These are phyloP conservation scores for Diarsia mendica DNA, from an alignment of 2,888 invertebrate species.

Conservation along the genomic window DNA sequence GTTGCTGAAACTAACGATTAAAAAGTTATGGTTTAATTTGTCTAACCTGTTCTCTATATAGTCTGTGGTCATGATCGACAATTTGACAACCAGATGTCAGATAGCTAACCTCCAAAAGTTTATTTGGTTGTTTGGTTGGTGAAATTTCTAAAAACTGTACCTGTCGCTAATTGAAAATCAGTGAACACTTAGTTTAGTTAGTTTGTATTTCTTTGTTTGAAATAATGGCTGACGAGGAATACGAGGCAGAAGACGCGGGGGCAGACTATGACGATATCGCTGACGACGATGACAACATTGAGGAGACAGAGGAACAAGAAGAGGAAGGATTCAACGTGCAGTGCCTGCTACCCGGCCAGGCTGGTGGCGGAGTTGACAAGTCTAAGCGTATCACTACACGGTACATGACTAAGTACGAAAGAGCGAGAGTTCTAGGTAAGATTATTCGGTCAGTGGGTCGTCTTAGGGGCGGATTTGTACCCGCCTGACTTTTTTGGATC, in stretches of 20 bases:
- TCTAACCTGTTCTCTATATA: too few species aligned
- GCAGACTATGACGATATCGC: constrained; percentile 96
- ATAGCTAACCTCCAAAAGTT: constrained; percentile 27
- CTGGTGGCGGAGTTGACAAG: constrained; percentile 95
- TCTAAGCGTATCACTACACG: constrained; percentile 98
- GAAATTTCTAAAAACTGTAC: not conserved
- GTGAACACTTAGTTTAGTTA: not conserved
- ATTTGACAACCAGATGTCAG: constrained; percentile 30
- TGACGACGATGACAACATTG: constrained; percentile 96
- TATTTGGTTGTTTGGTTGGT: not conserved
- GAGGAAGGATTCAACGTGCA: constrained; percentile 97
- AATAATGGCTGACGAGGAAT: constrained; percentile 95
- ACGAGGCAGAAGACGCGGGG: constrained; percentile 94
- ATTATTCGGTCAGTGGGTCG: constrained; percentile 37
- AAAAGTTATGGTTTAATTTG: not conserved
- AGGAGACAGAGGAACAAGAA: constrained; percentile 96
- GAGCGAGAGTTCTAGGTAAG: constrained; percentile 86
- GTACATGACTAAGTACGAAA: constrained; percentile 98
- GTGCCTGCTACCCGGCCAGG: constrained; percentile 94
- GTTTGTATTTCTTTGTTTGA: not conserved
- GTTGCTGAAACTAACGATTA: not conserved
- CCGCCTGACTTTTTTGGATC: not conserved
- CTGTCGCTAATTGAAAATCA: not conserved
- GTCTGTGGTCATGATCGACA: constrained; percentile 14
- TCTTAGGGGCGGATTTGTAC: not conserved